Conservation (phyloP, 2,797 vertebrate species). For the Lacerta agilis region DNA sequence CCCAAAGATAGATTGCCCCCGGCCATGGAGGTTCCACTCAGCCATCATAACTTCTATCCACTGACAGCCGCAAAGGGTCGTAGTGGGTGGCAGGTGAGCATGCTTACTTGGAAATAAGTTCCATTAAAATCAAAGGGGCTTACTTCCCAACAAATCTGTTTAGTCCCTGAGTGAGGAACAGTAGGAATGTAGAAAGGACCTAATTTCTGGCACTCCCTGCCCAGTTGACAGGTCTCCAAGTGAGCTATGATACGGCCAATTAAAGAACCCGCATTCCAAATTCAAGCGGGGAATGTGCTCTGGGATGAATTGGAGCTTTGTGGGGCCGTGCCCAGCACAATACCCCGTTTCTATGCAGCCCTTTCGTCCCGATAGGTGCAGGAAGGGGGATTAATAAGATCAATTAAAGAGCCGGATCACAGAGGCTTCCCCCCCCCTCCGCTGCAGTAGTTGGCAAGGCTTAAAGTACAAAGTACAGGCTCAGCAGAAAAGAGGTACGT, state of each 20-base stretch:
- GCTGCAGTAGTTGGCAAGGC: not conserved
- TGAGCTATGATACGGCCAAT: not conserved
- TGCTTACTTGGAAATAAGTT: not conserved
- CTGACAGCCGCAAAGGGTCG: not conserved
- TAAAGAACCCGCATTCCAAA: not conserved
- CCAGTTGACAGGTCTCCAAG: not conserved
- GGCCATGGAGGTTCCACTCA: not conserved
- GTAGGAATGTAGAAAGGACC: not conserved
- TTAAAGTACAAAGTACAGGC: constrained; percentile 46
- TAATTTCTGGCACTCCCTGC: not conserved
- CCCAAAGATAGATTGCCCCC: not conserved
- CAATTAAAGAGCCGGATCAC: constrained; percentile 8
- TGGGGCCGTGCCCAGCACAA: not conserved
- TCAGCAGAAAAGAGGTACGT: not conserved
- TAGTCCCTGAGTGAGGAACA: not conserved
- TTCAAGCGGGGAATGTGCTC: too few species aligned
- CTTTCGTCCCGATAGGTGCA: not conserved
- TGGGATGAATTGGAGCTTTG: not conserved
- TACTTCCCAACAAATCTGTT: not conserved
- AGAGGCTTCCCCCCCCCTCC: not conserved
- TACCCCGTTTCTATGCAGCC: not conserved
- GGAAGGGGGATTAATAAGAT: constrained; percentile 38
- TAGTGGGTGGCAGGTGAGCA: not conserved
- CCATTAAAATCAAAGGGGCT: not conserved
- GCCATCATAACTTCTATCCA: not conserved